Evolutionary conservation across 64 coral and sea anemone genomes (phyloP), one percentile per base, ranked within the genome.

Genomic region (Dendrophyllia cribrosa): DNA sequence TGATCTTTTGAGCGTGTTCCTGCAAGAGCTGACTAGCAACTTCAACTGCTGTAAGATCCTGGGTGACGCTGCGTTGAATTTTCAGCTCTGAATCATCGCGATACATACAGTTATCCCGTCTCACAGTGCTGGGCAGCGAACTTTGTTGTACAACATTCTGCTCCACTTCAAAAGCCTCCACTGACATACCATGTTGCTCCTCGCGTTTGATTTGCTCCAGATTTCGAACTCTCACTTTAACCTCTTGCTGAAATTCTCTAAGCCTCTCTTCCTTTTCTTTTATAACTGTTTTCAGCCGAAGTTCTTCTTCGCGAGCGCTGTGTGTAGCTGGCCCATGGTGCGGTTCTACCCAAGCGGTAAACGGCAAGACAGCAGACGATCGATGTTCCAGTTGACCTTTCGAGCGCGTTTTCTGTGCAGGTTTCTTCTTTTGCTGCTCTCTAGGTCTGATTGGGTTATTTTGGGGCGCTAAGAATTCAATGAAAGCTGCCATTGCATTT

Each of bases 271-370:
- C 82, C 71, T 94, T 97, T 79, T 89, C 88, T 71, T 68, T 79
- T 15, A 97, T 82, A 74, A 97, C 47, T 78, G 88, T 89, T 51
- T 91, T 90, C 24, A 97, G 22, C 49, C 88, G 86, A 25, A 75
- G 79, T 80, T 94, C 95, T 68, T 93, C 95, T 24, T 83, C 86
- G 25, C 60, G 73, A 7, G 95, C 95, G 72, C 90, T 75, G 65
- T 86, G 83, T 68, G 74, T 62, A 11, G 58, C 17, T 7, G 82
- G 65, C 46, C 79, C 95, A 61, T 43, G 56, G 22, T 16, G 67
- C 19, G 88, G 78, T 86, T 97, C 95, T 16, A 97, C 95, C 95
- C 95, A 97, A 59, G 95, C 95, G 7, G 95, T 73, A 88, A 97
- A 97, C 17, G 95, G 95, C 24, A 89, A 76, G 26, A 88, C 74